These are phyloP conservation scores for Rhinoptilus africanus DNA, from an alignment of 2,113 vertebrate genomes.

Conservation along the genomic window DNA sequence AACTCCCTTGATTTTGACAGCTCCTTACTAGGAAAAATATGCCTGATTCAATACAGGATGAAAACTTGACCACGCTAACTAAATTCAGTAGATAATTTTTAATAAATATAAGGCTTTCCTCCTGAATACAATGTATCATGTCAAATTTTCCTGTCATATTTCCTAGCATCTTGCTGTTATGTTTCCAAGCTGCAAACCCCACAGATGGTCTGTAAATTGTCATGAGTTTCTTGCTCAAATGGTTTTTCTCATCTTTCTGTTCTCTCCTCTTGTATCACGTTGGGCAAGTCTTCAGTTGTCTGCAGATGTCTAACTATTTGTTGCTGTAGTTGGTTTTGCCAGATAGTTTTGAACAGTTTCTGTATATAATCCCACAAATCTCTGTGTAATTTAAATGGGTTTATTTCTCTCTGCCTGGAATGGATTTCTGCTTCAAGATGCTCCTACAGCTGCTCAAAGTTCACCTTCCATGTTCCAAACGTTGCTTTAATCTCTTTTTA, in stretches of 20 bases:
- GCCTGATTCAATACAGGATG: not conserved
- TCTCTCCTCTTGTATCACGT: not conserved
- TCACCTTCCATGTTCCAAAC: not conserved
- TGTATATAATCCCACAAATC: not conserved
- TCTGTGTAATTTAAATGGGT: not conserved
- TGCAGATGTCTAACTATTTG: not conserved
- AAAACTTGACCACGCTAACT: not conserved
- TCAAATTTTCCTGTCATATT: not conserved
- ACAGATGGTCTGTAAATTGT: not conserved
- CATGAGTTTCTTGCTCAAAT: not conserved
- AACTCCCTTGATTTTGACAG: not conserved
- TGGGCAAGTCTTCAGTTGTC: not conserved
- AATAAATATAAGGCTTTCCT: not conserved
- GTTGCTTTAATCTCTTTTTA: not conserved
- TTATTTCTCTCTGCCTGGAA: not conserved
- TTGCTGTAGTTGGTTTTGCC: not conserved
- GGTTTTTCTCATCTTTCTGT: not conserved
- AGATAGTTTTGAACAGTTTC: not conserved
- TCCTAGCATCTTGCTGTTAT: not conserved
- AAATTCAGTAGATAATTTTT: not conserved
- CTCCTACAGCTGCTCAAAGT: not conserved
- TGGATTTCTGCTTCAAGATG: slow-evolving; percentile 2
- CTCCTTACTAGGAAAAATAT: not conserved
- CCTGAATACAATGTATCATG: not conserved
- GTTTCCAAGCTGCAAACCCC: not conserved